These are phyloP conservation scores for Leptoteleia sp. DNA, from an alignment of 1,140 invertebrate genomes.

Conservation along the genomic window DNA sequence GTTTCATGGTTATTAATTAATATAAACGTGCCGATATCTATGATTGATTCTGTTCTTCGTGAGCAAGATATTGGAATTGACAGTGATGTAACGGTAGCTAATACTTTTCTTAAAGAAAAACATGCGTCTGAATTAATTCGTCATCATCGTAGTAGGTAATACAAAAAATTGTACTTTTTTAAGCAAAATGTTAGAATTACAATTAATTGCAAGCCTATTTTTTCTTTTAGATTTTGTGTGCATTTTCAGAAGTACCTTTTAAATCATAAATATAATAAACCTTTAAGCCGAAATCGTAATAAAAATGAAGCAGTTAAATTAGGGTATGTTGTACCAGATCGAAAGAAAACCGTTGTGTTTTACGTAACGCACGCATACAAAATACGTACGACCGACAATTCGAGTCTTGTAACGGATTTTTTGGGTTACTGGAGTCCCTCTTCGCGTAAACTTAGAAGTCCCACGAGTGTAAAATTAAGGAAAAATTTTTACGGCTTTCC, in stretches of 20 bases:
- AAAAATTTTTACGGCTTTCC: constrained; percentile 74
- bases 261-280: neutral
- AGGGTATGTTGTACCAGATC: constrained; percentile 38
- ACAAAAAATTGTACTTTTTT: too few species aligned
- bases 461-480: constrained; percentile 71
- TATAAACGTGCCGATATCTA: constrained; percentile 53
- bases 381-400: constrained; percentile 74
- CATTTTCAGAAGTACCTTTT: constrained; percentile 16
- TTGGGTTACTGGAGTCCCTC: constrained; percentile 76
- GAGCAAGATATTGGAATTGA: constrained; percentile 73
- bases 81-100: constrained; percentile 72
- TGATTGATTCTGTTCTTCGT: constrained; percentile 66
- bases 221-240: constrained; percentile 41
- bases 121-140: constrained; percentile 21
- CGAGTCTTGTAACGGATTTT: constrained; percentile 72
- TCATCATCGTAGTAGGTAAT: constrained; percentile 69
- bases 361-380: constrained; percentile 75
- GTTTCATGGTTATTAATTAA: constrained; percentile 73
- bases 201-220: too few species aligned
- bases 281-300: neutral
- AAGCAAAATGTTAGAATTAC: neutral
- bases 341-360: constrained; percentile 64
- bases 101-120: constrained; percentile 48
- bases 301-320: constrained; percentile 37
- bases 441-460: constrained; percentile 52